Conservation (phyloP, 2,113 vertebrate species). For the Platichthys flesus region DNA sequence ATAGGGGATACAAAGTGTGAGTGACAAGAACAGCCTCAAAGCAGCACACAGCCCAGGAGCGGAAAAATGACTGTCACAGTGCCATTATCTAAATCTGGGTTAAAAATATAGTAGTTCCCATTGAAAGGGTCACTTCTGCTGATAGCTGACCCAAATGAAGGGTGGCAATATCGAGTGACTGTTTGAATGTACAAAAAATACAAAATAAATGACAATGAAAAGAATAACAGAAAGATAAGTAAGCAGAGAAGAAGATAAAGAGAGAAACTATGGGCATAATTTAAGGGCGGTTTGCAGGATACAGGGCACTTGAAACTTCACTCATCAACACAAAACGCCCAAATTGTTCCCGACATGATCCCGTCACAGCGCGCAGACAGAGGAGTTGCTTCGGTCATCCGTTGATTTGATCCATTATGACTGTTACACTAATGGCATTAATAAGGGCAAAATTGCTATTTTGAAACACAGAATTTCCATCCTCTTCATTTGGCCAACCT, state of each 20-base stretch:
- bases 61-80: conserved; percentile 53
- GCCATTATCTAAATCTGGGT: conserved; percentile 65
- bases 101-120: conserved; percentile 61
- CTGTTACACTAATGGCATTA: conserved; percentile 88
- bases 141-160: conserved; percentile 21
- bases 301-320: conserved; percentile 72
- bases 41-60: conserved; percentile 51
- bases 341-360: conserved; percentile 82
- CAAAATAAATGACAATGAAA: not conserved
- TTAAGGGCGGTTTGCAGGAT: conserved; percentile 54
- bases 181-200: not conserved
- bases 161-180: not conserved
- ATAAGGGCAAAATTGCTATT: conserved; percentile 87
- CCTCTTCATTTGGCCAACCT: conserved; percentile 67
- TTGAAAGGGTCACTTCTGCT: conserved; percentile 51
- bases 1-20: conserved; percentile 59
- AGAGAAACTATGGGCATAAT: conserved; percentile 44
- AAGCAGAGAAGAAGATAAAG: conserved; percentile 8
- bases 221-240: not conserved
- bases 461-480: conserved; percentile 78
- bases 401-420: conserved; percentile 86
- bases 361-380: conserved; percentile 78
- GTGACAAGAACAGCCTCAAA: conserved; percentile 65
- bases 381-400: conserved; percentile 81
- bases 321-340: conserved; percentile 79